These are phyloP conservation scores for Cynaeus angustus DNA, from an alignment of 2,888 invertebrate species.

Conservation along the genomic window DNA sequence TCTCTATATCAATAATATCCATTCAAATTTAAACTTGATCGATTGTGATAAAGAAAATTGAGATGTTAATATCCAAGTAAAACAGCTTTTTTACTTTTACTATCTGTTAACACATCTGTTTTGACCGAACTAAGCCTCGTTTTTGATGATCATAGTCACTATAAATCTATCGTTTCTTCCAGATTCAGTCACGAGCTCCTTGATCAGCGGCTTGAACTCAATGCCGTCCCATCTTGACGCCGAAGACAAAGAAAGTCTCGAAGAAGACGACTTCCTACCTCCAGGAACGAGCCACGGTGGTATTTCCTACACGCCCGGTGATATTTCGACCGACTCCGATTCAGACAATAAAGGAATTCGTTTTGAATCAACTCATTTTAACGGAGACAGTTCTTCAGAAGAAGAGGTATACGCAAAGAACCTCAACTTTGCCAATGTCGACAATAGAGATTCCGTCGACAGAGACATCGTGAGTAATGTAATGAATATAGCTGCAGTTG, in stretches of 20 bases:
- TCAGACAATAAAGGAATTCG: constrained; percentile 66
- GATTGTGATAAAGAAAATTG: too few species aligned
- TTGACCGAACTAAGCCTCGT: too few species aligned
- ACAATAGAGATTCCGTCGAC: constrained; percentile 40
- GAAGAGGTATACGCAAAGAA: constrained; percentile 65
- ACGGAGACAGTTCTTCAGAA: constrained; percentile 68
- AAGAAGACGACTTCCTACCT: constrained; percentile 68
- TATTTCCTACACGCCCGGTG: constrained; percentile 56
- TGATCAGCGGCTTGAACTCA: constrained; percentile 65
- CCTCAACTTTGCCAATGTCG: constrained; percentile 62
- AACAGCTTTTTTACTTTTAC: too few species aligned
- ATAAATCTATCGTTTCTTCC: constrained; percentile 8
- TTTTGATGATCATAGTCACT: too few species aligned
- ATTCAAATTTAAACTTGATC: too few species aligned
- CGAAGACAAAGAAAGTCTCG: constrained; percentile 64
- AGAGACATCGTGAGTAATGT: constrained; percentile 37
- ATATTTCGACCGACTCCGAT: constrained; percentile 68
- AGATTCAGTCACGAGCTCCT: constrained; percentile 68
- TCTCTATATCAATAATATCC: too few species aligned
- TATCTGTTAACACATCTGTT: too few species aligned
- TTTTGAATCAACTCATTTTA: constrained; percentile 70
- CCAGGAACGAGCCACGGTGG: constrained; percentile 48
- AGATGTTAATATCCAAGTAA: too few species aligned
- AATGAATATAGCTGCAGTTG: constrained; percentile 37
- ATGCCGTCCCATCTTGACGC: constrained; percentile 70